phyloP scores from a whole-genome alignment of 64 coral and sea anemone genomes.

The Exaiptasia diaphana region DNA sequence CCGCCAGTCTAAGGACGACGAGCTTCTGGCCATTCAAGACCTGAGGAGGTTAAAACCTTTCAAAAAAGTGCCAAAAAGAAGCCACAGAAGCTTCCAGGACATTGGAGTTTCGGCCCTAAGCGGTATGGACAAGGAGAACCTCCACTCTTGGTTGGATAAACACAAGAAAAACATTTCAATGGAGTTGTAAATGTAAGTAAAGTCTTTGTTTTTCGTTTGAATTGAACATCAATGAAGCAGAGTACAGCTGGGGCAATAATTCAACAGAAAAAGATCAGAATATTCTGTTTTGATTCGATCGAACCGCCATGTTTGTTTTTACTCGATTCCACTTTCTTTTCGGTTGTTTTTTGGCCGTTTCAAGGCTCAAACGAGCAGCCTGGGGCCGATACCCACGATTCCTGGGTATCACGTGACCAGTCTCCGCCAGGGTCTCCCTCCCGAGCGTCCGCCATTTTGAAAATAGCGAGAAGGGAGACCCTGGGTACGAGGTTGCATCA shows the following conservation, averaged over 20 bases:
- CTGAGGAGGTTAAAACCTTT: too few relatives aligned
- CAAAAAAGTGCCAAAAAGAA: too few relatives aligned
- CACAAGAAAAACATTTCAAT: constrained; percentile 16
- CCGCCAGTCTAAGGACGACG: neutral
- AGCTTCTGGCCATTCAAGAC: neutral
- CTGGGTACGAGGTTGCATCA: neutral
- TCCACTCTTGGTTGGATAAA: constrained; percentile 22
- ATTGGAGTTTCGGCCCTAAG: neutral
- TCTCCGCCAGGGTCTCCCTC: too few relatives aligned
- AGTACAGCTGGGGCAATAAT: too few relatives aligned
- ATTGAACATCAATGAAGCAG: too few relatives aligned
- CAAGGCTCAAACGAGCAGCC: neutral
- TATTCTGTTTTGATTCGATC: too few relatives aligned
- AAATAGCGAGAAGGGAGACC: neutral
- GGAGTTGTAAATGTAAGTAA: too few relatives aligned
- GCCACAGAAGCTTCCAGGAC: neutral
- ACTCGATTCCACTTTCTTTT: neutral
- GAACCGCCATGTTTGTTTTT: too few relatives aligned
- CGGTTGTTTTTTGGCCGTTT: neutral
- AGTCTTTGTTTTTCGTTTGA: too few relatives aligned
- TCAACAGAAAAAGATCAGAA: too few relatives aligned
- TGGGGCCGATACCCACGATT: too few relatives aligned
- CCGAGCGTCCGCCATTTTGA: neutral
- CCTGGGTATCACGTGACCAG: too few relatives aligned
- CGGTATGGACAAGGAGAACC: neutral